A percentile compares a stretch with the other conserved stretches of the same genome.
phyloP scores from a whole-genome alignment of 2,113 vertebrate genomes.

The Xyliphius kryptos region DNA sequence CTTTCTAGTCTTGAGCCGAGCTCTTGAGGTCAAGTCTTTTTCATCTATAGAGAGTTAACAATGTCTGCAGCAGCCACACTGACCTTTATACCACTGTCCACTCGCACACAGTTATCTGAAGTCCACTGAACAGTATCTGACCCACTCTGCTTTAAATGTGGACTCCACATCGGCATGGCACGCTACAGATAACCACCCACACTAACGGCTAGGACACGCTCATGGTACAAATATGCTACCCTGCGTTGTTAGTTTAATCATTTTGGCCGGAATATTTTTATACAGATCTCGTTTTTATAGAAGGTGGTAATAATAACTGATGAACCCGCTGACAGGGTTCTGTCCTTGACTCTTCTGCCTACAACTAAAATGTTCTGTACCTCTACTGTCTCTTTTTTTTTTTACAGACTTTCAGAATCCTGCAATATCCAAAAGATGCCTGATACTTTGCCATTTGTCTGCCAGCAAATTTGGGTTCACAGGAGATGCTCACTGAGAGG shows the following conservation, averaged over 20 bases:
- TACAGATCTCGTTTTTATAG: not conserved
- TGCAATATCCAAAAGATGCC: too few species aligned
- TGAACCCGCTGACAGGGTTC: too few species aligned
- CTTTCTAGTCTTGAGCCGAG: not conserved
- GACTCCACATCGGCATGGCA: too few species aligned
- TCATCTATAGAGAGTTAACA: conserved; percentile 15
- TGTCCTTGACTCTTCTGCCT: too few species aligned
- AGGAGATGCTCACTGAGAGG: too few species aligned
- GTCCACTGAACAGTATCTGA: not conserved
- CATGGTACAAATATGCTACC: too few species aligned
- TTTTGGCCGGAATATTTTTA: not conserved
- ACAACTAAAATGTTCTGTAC: too few species aligned
- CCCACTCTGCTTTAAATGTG: not conserved
- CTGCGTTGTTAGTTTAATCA: not conserved
- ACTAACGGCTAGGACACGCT: not conserved
- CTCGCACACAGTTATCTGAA: not conserved
- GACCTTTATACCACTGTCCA: conserved; percentile 20
- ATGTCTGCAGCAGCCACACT: conserved; percentile 1
- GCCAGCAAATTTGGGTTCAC: too few species aligned
- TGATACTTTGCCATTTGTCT: too few species aligned
- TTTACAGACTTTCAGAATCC: too few species aligned
- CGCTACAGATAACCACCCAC: not conserved
- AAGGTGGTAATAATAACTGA: too few species aligned
- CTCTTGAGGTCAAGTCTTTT: conserved; percentile 3
- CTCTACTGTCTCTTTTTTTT: too few species aligned